Evolutionary conservation across 2,113 vertebrate genomes (phyloP).

Genomic region (Dendrocopos noguchii): DNA sequence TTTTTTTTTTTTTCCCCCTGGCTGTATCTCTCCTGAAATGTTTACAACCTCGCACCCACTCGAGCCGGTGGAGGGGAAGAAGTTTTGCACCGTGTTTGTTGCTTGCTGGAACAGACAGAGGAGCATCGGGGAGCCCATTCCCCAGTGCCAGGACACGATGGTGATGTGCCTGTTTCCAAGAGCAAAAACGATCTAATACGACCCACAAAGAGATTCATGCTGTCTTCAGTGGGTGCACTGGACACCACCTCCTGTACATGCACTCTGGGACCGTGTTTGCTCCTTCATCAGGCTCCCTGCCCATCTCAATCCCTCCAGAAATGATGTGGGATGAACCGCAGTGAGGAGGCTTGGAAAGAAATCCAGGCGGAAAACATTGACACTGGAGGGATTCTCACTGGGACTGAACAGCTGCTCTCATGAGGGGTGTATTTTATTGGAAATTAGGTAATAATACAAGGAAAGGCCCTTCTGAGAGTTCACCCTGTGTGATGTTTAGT

Average conservation of each 20-base stretch:
- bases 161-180: neutral
- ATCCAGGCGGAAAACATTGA: neutral
- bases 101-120: neutral
- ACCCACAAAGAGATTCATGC: neutral
- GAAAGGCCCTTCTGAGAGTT: neutral
- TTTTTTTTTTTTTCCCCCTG: neutral
- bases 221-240: neutral
- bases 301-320: neutral
- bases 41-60: neutral
- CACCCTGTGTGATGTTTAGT: neutral
- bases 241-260: neutral
- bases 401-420: neutral
- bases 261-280: fast-evolving
- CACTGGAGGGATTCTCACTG: neutral
- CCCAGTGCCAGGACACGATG: neutral
- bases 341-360: neutral
- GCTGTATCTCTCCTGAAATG: neutral
- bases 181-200: neutral
- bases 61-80: neutral
- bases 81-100: neutral
- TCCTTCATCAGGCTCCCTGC: neutral
- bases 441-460: neutral
- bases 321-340: neutral
- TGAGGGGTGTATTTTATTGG: neutral
- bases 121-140: neutral